Base-by-base conservation (phyloP, 2,888 invertebrate species). In the Xiphydria camelus region DNA sequence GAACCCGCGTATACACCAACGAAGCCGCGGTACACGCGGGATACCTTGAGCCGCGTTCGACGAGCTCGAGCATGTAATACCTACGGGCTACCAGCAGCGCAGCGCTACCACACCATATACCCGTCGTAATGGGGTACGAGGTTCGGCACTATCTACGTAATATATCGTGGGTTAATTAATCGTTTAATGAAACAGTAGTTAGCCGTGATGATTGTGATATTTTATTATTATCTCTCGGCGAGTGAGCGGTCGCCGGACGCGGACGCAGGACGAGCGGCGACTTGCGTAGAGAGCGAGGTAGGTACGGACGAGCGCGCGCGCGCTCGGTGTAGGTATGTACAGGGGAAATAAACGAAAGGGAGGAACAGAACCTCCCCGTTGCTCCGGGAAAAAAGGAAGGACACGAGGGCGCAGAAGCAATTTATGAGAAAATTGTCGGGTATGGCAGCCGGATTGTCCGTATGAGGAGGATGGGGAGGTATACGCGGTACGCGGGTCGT, bases 161-260 rank as follows among this genome's bases (percentile, higher is more conserved):
- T 64, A 70, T 65, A 69, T 69, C 69, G 66, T 59, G 58, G 61
- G 61, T 66, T 69, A 69, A 72, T 72, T 71, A 70, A 71, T 72
- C 71, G 71, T 67, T 68, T 64, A 69, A 70, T 68, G 69, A 71
- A 71, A 71, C 69, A 70, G 71, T 71, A 71, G 71, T 71, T 71
- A 68, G 67, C 64, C 59, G 64, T 64, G 70, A 71, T 71, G 71
- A 71, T 70, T 68, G 63, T 65, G 67, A 68, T 68, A 68, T 68
- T 68, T 68, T 63, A 66, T 68, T 68, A 66, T 64, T 68, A 29
- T 29, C 29, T 15, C 29, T 29, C 29, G 29, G 29, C 29, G 29
- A 29, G 29, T 29, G 29, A 29, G 29, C 15, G 29, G 29, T 29
- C 29, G 29, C n/a, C n/a, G 6, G 39, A 36, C 49, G 29, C 25